phyloP scores from a whole-genome alignment of 2,888 invertebrate genomes.

The Stenodera caucasica region DNA sequence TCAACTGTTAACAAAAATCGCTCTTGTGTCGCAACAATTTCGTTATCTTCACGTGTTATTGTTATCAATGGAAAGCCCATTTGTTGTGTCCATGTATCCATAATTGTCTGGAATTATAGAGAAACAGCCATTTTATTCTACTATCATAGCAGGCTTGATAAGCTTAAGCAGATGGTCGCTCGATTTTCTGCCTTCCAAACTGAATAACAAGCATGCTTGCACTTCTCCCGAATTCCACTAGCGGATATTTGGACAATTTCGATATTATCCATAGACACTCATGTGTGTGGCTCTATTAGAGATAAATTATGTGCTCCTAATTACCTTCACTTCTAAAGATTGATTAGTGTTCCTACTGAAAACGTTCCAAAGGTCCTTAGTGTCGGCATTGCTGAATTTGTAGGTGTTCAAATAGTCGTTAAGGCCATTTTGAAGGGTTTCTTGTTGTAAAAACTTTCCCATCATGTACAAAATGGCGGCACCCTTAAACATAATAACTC shows the following conservation, averaged over 20 bases:
- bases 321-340: slow-evolving; percentile 65
- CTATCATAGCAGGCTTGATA: no score
- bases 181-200: no score
- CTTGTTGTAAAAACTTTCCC: slow-evolving; percentile 67
- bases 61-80: slow-evolving; percentile 82
- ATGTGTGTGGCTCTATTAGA: no score
- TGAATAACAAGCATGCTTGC: no score
- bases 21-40: slow-evolving; percentile 68
- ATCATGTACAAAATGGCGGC: slow-evolving; percentile 74
- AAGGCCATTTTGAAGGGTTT: slow-evolving; percentile 65
- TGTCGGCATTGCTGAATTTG: slow-evolving; percentile 73
- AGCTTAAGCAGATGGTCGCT: no score
- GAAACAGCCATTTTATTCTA: background rate
- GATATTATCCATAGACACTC: no score
- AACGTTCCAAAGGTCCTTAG: slow-evolving; percentile 79
- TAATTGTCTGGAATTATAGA: slow-evolving; percentile 58
- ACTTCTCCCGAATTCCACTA: no score
- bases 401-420: slow-evolving; percentile 70
- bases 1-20: slow-evolving; percentile 61
- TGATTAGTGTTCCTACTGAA: slow-evolving; percentile 67
- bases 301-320: no score
- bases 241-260: no score
- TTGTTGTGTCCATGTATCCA: slow-evolving; percentile 81
- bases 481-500: slow-evolving; percentile 57
- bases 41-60: slow-evolving; percentile 63